These are phyloP conservation scores for Phaonia tiefii DNA, from an alignment of 2,888 invertebrate species.

Conservation along the genomic window DNA sequence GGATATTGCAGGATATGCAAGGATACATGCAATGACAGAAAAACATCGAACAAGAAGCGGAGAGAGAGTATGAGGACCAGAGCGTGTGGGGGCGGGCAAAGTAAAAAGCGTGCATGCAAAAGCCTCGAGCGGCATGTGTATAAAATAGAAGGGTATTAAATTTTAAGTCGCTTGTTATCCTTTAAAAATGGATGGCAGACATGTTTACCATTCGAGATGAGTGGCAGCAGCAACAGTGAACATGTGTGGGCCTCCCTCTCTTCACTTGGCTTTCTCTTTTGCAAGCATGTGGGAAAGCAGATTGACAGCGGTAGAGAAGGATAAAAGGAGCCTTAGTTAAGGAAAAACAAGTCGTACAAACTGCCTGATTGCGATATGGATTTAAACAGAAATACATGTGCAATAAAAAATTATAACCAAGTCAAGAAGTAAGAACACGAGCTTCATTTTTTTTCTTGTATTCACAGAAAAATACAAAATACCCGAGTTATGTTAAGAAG, in stretches of 20 bases:
- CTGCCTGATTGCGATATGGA: constrained; percentile 26
- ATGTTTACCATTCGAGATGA: constrained; percentile 45
- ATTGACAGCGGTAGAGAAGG: constrained; percentile 5
- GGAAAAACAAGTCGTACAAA: constrained; percentile 30
- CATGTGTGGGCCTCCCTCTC: not conserved
- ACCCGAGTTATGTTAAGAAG: constrained; percentile 39
- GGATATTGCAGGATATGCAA: not conserved
- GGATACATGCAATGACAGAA: not conserved
- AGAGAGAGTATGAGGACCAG: not conserved
- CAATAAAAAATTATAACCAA: constrained; percentile 13
- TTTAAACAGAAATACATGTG: constrained; percentile 23
- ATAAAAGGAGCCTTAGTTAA: not conserved
- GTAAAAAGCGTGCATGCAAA: constrained; percentile 46
- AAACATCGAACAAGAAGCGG: not conserved
- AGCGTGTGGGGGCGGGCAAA: no score
- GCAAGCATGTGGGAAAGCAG: not conserved
- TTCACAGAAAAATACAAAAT: not conserved
- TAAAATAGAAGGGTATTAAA: constrained; percentile 53
- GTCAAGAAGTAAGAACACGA: constrained; percentile 8
- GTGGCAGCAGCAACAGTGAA: constrained; percentile 38
- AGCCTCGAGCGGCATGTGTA: constrained; percentile 61
- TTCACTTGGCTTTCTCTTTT: not conserved
- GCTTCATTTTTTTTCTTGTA: not conserved
- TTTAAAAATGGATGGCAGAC: constrained; percentile 58
- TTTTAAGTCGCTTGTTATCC: constrained; percentile 62